These are phyloP conservation scores for Lepidurus couesii DNA, from an alignment of 1,140 invertebrate genomes.

Conservation along the genomic window DNA sequence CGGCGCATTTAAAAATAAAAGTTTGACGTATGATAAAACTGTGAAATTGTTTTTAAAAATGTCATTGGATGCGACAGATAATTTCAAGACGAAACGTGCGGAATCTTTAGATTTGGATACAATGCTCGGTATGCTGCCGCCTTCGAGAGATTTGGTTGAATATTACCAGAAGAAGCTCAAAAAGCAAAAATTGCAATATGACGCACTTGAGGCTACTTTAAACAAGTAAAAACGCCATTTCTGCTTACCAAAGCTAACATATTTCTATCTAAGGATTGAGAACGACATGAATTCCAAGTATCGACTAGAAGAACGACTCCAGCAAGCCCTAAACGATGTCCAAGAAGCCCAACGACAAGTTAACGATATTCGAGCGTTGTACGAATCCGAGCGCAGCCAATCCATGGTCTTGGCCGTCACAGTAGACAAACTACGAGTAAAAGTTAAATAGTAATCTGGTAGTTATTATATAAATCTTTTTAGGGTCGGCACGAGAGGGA, in stretches of 20 bases:
- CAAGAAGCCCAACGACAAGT: not conserved
- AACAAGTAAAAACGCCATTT: not conserved
- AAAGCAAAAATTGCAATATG: conserved; percentile 15
- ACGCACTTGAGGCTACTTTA: not conserved
- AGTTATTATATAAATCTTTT: not conserved
- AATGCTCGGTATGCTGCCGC: not conserved
- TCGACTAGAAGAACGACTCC: not conserved
- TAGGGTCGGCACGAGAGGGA: conserved; percentile 27
- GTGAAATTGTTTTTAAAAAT: not conserved
- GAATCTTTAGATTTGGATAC: not conserved
- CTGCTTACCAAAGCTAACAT: not conserved
- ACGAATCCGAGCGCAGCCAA: not conserved
- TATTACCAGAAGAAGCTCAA: conserved; percentile 22
- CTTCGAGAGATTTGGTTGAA: conserved; percentile 20
- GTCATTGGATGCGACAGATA: not conserved
- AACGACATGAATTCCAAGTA: not conserved
- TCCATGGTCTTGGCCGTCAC: not conserved
- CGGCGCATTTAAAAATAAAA: not conserved
- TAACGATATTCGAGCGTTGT: not conserved
- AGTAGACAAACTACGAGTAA: not conserved
- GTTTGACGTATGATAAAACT: not conserved
- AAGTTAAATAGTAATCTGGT: not conserved
- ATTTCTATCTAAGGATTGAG: not conserved
- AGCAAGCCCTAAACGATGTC: not conserved
- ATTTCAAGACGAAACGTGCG: not conserved